Evolutionary conservation across 2,797 vertebrate genomes (phyloP).

Genomic region (Enteromius argenteus): DNA sequence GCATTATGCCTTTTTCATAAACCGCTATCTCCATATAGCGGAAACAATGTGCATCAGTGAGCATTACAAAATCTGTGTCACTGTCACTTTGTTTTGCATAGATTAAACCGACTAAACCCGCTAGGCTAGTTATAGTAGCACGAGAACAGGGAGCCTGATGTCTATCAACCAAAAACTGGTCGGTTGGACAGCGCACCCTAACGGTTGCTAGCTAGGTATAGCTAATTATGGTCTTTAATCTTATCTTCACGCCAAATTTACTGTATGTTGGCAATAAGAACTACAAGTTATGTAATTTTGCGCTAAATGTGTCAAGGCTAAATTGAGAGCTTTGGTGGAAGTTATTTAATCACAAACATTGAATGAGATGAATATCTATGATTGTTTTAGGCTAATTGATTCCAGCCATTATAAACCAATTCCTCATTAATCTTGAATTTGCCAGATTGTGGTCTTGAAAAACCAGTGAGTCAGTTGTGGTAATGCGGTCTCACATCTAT

Average conservation of each 20-base stretch:
- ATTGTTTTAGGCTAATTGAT: conserved; percentile 49
- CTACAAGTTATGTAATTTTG: background rate
- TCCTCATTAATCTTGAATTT: conserved; percentile 43
- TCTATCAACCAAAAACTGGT: conserved; percentile 20
- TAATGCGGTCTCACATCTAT: conserved; percentile 58
- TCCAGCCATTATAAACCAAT: conserved; percentile 41
- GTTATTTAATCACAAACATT: conserved; percentile 25
- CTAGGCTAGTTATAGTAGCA: conserved; percentile 70
- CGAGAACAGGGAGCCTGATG: conserved; percentile 59
- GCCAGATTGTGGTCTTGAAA: conserved; percentile 58
- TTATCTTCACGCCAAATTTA: background rate
- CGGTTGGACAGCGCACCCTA: conserved; percentile 56
- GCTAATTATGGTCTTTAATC: background rate
- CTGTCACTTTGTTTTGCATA: conserved; percentile 51
- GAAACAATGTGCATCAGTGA: conserved; percentile 25
- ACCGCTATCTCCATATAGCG: conserved; percentile 26
- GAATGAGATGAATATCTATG: conserved; percentile 32
- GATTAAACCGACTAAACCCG: conserved; percentile 72
- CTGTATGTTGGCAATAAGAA: background rate
- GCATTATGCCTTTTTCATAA: background rate
- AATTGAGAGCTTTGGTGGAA: background rate
- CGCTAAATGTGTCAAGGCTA: conserved; percentile 13
- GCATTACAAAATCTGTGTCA: conserved; percentile 33
- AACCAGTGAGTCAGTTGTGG: conserved; percentile 63
- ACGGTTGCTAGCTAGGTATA: conserved; percentile 47